phyloP scores from a whole-genome alignment of 2,113 vertebrate species.

The Recurvirostra avosetta region DNA sequence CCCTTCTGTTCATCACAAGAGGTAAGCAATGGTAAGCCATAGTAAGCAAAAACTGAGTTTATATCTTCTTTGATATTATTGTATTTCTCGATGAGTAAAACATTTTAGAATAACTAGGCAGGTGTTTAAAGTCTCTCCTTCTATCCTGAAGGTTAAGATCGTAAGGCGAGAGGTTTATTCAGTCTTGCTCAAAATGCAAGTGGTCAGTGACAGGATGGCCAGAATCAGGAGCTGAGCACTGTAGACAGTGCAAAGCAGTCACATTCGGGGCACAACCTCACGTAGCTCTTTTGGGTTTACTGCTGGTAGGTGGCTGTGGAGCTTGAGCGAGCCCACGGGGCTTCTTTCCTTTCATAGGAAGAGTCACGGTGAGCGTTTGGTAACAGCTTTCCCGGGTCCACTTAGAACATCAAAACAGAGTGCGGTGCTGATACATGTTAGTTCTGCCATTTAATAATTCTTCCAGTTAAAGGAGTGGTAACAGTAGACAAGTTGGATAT shows the following conservation, averaged over 20 bases:
- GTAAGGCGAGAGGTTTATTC: not conserved
- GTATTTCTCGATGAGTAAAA: not conserved
- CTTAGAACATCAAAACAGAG: not conserved
- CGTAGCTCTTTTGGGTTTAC: not conserved
- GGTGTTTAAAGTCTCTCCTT: not conserved
- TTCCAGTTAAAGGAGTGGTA: not conserved
- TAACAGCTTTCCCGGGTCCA: not conserved
- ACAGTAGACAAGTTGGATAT: not conserved
- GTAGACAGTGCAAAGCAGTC: not conserved
- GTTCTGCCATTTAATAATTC: not conserved
- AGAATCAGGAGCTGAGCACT: not conserved
- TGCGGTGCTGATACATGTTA: not conserved
- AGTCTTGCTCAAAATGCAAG: not conserved
- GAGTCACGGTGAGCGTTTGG: not conserved
- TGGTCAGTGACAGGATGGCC: too few relatives aligned
- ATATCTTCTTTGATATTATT: not conserved
- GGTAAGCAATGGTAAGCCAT: not conserved
- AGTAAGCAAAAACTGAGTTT: not conserved
- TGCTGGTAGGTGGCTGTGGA: not conserved
- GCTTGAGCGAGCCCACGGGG: rapidly evolving
- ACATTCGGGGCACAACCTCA: rapidly evolving
- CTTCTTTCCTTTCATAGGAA: not conserved
- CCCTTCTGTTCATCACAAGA: not conserved
- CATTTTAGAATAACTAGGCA: not conserved
- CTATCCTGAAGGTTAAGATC: not conserved